Percentiles rank a stretch among this genome's conserved stretches.
Evolutionary conservation across 2,888 invertebrate genomes (phyloP).

Genomic region (Mimachlamys varia): DNA sequence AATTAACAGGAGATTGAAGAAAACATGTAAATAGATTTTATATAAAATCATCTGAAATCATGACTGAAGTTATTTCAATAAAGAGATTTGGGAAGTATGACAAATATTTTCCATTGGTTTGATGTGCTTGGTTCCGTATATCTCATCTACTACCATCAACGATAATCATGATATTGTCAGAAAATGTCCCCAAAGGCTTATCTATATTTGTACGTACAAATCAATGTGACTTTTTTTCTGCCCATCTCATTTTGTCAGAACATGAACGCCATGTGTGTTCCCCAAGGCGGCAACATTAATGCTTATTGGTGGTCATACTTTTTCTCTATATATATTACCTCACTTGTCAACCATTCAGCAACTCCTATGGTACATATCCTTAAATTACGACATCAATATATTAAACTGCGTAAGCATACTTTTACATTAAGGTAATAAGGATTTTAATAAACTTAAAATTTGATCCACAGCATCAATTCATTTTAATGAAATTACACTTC

Average conservation of each 20-base stretch:
- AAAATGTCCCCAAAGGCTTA: neutral
- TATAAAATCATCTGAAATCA: no score
- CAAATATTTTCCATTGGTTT: conserved; percentile 10
- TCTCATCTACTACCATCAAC: neutral
- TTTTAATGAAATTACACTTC: neutral
- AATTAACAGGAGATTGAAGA: no score
- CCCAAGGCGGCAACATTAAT: neutral
- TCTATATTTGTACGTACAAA: conserved; percentile 31
- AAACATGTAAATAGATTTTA: no score
- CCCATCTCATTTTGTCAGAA: conserved; percentile 11
- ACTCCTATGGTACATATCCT: neutral
- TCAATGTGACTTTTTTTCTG: conserved; percentile 10
- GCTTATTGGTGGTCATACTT: conserved; percentile 24
- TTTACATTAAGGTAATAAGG: neutral
- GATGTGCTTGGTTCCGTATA: neutral
- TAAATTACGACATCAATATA: neutral
- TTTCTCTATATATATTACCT: neutral
- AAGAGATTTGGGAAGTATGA: neutral
- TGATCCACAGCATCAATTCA: neutral
- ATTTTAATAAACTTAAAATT: neutral
- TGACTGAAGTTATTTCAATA: no score
- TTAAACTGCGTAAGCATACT: neutral
- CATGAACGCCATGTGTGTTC: conserved; percentile 8
- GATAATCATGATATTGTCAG: conserved; percentile 27
- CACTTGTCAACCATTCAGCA: neutral